Evolutionary conservation across 2,797 vertebrate genomes (phyloP).

Genomic region (Premnoplex brunnescens): DNA sequence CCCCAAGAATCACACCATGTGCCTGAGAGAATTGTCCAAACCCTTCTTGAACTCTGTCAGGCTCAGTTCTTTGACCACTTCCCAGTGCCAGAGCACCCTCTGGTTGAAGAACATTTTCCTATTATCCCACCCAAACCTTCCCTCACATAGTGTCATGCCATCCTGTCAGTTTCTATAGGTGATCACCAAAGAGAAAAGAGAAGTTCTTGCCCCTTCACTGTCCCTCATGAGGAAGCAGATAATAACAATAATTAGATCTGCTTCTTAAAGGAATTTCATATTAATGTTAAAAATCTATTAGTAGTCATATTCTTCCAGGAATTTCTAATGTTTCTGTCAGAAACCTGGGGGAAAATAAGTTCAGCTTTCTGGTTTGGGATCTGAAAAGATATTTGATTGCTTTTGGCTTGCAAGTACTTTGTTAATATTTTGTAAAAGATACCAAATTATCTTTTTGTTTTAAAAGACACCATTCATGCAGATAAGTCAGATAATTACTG

Average conservation of each 20-base stretch:
- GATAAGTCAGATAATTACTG: background rate
- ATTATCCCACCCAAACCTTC: background rate
- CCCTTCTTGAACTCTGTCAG: fast-evolving
- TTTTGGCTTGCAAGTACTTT: background rate
- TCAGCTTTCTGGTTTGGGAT: background rate
- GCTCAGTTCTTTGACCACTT: background rate
- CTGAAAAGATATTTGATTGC: background rate
- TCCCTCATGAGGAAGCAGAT: background rate
- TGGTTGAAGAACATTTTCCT: background rate
- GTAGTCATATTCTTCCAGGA: background rate
- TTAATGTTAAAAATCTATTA: background rate
- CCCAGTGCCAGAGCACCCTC: fast-evolving
- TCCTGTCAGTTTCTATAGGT: background rate
- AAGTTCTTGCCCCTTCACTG: background rate
- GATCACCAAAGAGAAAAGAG: background rate
- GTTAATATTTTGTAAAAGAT: background rate
- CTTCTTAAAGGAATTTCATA: background rate
- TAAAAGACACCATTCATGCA: background rate
- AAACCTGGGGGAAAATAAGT: background rate
- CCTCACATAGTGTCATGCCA: background rate
- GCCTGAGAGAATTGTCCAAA: fast-evolving
- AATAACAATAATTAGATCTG: background rate
- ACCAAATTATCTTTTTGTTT: background rate
- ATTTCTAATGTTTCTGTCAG: background rate
- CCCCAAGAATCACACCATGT: background rate